phyloP scores from a whole-genome alignment of 2,888 invertebrate genomes.

The Tricholauxania praeusta region DNA sequence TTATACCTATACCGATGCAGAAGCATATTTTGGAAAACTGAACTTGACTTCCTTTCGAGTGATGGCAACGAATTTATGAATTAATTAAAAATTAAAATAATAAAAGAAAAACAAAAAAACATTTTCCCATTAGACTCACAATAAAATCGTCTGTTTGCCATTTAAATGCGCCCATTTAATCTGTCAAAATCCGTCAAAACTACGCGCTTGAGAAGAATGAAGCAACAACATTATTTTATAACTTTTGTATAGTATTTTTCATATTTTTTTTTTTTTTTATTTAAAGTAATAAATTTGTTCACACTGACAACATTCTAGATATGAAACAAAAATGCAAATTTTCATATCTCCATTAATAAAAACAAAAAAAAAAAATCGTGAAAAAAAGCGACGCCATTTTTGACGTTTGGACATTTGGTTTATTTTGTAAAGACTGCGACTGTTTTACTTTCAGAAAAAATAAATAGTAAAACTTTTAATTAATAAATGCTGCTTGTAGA shows the following conservation, averaged over 20 bases:
- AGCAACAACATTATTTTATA: too few species aligned
- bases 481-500: too few species aligned
- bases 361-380: background rate
- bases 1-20: too few species aligned
- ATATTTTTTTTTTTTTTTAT: constrained; percentile 8
- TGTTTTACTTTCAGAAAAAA: too few species aligned
- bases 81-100: constrained; percentile 23
- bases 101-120: constrained; percentile 1
- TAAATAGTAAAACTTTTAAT: too few species aligned
- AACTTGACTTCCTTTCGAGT: constrained; percentile 26
- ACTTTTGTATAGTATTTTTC: too few species aligned
- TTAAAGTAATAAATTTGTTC: background rate
- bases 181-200: constrained; percentile 29
- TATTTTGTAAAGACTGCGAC: background rate
- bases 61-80: constrained; percentile 15
- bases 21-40: constrained; percentile 14
- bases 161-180: constrained; percentile 20
- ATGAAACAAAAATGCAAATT: constrained; percentile 22
- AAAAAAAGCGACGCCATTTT: background rate
- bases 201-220: too few species aligned
- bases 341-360: background rate
- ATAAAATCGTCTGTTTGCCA: constrained; percentile 16
- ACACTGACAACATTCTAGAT: background rate
- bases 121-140: constrained; percentile 22
- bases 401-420: background rate